These are phyloP conservation scores for Halcyon badia DNA, from an alignment of 2,797 vertebrate species.

Conservation along the genomic window DNA sequence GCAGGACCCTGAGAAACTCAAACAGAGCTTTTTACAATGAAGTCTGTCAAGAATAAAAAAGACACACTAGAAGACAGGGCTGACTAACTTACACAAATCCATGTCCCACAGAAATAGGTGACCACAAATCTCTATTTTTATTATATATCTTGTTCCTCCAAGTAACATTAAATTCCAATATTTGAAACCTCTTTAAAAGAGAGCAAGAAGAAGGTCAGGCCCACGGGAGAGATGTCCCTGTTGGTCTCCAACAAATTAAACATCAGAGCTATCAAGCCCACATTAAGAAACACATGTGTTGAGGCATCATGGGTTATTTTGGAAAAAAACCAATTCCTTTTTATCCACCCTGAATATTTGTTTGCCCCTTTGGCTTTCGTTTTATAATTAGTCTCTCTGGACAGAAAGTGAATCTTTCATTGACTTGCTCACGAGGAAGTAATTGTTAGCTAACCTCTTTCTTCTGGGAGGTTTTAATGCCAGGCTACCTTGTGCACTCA, in stretches of 20 bases:
- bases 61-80: background rate
- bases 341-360: background rate
- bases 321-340: background rate
- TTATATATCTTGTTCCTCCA: background rate
- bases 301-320: background rate
- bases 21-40: background rate
- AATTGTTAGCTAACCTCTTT: background rate
- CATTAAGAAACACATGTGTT: background rate
- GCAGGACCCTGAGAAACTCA: background rate
- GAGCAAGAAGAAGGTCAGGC: background rate
- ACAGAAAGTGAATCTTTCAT: background rate
- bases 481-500: background rate
- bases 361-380: background rate
- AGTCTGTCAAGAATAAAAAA: background rate
- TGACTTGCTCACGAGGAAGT: background rate
- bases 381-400: slow-evolving; percentile 27
- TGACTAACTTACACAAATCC: background rate
- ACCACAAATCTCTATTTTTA: background rate
- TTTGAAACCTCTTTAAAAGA: background rate
- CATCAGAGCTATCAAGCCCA: background rate
- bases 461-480: background rate
- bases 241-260: background rate
- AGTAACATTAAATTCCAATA: background rate
- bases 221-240: background rate
- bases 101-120: background rate